Base-by-base conservation (phyloP, 2,888 invertebrate genomes). In the Phasia obesa region DNA sequence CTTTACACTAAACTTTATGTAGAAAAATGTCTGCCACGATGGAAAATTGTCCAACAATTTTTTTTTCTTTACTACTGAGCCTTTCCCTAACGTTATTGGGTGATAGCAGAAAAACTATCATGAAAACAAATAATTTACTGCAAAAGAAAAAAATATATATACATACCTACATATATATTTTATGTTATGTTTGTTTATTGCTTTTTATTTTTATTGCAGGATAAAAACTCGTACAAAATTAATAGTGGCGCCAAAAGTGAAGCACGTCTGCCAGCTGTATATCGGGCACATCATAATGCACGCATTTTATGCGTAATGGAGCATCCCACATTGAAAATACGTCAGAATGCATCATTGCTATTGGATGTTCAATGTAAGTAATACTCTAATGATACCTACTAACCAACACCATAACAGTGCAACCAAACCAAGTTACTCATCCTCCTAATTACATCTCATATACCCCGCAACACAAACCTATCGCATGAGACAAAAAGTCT, bases 271-370 rank as follows among this genome's bases (percentile, higher is more conserved):
- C 93, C 95, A 90, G 93, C 94, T 81, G 96, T 97, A 57, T 94
- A 96, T 84, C 93, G 97, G 49, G 96, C 96, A 82, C 95, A 97
- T 88, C 97, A 97, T 92, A 97, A 97, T 91, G 96, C 96, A 53
- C 95, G 96, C 70, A 94, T 97, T 81, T 93, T 95, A 85, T 97
- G 97, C 90, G 94, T 94, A 85, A 96, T 97, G 85, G 93, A 94
- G 84, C 97, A 97, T 89, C 93, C 92, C 89, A 92, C 92, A 31
- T 83, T 92, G 25, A 92, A 92, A 86, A 91, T 91, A 80, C 87
- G 92, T 9, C 91, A 90, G 81, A 92, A 92, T 86, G 92, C 92
- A 62, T 92, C 92, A 2, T 86, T 92, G 2, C 86, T 92, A 2
- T 79, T 92, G n/a, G 92, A 92, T 86, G 92, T 92, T 49, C 92